Conservation (phyloP, 2,113 vertebrate genomes). For the Neolamprologus devosi region DNA sequence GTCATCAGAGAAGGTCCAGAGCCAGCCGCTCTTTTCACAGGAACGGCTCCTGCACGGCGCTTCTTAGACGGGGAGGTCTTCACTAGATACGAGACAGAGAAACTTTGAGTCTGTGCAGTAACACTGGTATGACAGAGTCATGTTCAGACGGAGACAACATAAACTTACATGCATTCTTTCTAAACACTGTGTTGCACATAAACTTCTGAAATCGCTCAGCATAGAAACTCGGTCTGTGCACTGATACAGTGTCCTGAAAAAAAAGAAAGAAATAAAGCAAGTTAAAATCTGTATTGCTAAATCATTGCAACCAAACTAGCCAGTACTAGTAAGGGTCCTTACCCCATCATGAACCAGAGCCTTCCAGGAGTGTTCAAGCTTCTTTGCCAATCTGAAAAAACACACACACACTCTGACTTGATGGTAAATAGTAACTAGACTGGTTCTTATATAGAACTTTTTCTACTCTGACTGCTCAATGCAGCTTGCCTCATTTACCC, state of each 20-base stretch:
- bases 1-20: conserved; percentile 19
- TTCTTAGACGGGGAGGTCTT: conserved; percentile 87
- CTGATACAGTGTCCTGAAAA: conserved; percentile 87
- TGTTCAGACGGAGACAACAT: background rate
- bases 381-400: conserved; percentile 81
- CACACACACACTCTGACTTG: background rate
- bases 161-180: conserved; percentile 77
- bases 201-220: conserved; percentile 91
- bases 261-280: background rate
- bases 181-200: conserved; percentile 88
- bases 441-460: background rate
- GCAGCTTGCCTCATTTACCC: background rate
- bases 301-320: background rate
- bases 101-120: background rate
- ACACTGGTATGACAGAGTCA: background rate
- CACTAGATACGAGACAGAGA: conserved; percentile 57
- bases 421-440: background rate
- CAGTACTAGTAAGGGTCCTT: background rate
- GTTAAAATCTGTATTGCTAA: background rate
- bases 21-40: conserved; percentile 57
- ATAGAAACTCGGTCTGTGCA: conserved; percentile 91
- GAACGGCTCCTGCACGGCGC: conserved; percentile 68
- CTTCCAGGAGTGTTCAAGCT: conserved; percentile 93
- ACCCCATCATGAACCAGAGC: conserved; percentile 91
- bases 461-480: background rate